phyloP scores from a whole-genome alignment of 2,888 invertebrate species.

The Agrilus cyanescens region DNA sequence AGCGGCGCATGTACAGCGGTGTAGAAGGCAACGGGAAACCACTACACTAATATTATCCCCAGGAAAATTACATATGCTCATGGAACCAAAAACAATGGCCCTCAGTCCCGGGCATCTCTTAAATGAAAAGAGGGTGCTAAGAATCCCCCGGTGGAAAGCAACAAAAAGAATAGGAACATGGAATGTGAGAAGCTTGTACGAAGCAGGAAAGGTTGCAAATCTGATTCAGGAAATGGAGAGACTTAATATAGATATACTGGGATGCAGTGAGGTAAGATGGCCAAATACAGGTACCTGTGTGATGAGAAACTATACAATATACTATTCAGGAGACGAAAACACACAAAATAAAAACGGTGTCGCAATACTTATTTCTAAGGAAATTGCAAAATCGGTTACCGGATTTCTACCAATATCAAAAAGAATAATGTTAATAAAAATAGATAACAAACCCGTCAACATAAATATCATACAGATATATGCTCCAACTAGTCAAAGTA shows the following conservation, averaged over 20 bases:
- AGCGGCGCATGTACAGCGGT: no score
- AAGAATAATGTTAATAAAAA: slow-evolving; percentile 3
- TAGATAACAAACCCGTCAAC: slow-evolving; percentile 6
- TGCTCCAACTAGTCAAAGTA: slow-evolving; percentile 12
- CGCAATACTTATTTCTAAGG: slow-evolving; percentile 3
- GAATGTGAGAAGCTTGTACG: slow-evolving; percentile 2
- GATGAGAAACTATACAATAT: slow-evolving; percentile 7
- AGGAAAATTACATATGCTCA: no score
- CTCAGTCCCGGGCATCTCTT: no score
- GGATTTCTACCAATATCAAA: slow-evolving; percentile 8
- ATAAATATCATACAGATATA: slow-evolving; percentile 14
- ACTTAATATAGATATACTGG: slow-evolving; percentile 6
- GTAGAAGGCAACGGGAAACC: no score
- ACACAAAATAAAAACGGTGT: slow-evolving; percentile 8
- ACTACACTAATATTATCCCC: no score
- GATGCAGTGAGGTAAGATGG: slow-evolving; percentile 11
- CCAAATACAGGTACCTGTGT: slow-evolving; percentile 4
- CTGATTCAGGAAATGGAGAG: slow-evolving; percentile 5
- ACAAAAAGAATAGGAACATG: slow-evolving; percentile 4
- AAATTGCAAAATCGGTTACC: slow-evolving; percentile 3
- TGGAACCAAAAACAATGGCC: no score
- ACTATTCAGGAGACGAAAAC: slow-evolving; percentile 10
- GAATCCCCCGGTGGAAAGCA: background rate
- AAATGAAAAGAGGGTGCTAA: no score
- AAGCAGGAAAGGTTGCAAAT: slow-evolving; percentile 7